Base-by-base conservation (phyloP, 2,888 invertebrate species). In the Myopa testacea region DNA sequence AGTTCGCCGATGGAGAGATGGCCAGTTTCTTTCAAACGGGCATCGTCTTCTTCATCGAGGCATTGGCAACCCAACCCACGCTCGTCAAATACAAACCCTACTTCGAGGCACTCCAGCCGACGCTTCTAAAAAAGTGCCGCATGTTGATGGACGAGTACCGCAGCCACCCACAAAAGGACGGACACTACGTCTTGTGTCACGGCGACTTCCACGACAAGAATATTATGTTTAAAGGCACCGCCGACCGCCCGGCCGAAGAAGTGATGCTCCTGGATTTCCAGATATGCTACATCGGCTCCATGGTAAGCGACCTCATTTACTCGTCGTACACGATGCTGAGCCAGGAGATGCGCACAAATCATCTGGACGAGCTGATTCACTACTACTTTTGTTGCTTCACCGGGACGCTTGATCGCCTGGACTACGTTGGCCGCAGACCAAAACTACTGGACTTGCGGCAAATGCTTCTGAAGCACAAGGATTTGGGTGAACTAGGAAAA, bases 131-230 rank as follows among this genome's bases (percentile, higher is more conserved):
- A 60, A 50, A 16, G 10, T 81, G 79, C 16, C 0, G 78, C 1
- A 75, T 58, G 16, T 38, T 67, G 1, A 34, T 26, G 19, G 55
- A 14, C 5, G 79, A 80, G 60, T 79, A 76, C n/a, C 77, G 70
- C 55, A 62, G 69, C 4, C 83, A 83, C 50, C 82, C 70, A 7
- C 79, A 80, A 19, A 8, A 67, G 0, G 79, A 79, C 12, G 77
- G 75, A 8, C 37, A 80, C 45, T 84, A 83, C 34, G 85, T 84
- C 0, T 81, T 87, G 4, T 83, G 83, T 72, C 87, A 87, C 75
- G 87, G 87, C 0, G 87, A 87, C 76, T 85, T 87, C 50, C 87
- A 87, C 76, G 70, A 79, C 7, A 84, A 84, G 38, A 87, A 87
- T 52, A 77, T 87, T 62, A 85, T 87, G 86, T 85, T 86, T 16